A percentile compares a stretch with the other conserved stretches of the same genome.
These are phyloP conservation scores for Phrynocephalus forsythii DNA, from an alignment of 2,797 vertebrate species.

Conservation along the genomic window DNA sequence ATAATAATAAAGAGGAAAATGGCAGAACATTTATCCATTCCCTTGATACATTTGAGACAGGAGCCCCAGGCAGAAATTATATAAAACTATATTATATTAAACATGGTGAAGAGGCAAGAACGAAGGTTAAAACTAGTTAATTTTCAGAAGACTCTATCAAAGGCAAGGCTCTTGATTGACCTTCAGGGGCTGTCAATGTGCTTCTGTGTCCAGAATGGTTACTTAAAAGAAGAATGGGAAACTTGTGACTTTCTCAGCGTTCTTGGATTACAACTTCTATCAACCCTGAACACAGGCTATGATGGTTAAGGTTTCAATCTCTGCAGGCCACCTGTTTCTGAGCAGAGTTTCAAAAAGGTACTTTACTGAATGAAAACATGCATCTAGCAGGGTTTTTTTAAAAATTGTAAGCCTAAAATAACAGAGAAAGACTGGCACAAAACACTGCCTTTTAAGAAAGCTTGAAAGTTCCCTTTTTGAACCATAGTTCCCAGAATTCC, in stretches of 20 bases:
- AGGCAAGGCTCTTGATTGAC: conserved; percentile 51
- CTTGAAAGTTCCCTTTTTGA: no score
- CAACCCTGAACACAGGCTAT: neutral
- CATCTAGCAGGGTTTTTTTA: no score
- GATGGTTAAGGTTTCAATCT: neutral
- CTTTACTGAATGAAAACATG: no score
- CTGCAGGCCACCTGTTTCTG: no score
- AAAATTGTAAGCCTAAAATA: no score
- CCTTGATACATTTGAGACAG: conserved; percentile 70
- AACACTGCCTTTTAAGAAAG: conserved; percentile 19
- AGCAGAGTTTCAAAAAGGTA: no score
- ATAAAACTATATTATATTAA: conserved; percentile 71
- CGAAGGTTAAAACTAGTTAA: conserved; percentile 69
- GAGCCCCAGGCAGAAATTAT: conserved; percentile 72
- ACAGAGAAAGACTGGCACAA: conserved; percentile 26
- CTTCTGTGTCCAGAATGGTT: conserved; percentile 35
- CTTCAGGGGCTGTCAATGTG: conserved; percentile 56
- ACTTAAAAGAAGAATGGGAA: conserved; percentile 44
- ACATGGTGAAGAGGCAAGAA: conserved; percentile 70
- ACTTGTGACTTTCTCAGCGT: neutral
- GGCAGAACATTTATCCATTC: conserved; percentile 73
- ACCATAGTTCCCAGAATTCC: no score
- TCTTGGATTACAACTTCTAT: neutral
- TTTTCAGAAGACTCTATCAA: conserved; percentile 49
- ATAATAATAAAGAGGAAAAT: conserved; percentile 75